Base-by-base conservation (phyloP, 2,113 vertebrate species). In the Ramphastos sulfuratus region DNA sequence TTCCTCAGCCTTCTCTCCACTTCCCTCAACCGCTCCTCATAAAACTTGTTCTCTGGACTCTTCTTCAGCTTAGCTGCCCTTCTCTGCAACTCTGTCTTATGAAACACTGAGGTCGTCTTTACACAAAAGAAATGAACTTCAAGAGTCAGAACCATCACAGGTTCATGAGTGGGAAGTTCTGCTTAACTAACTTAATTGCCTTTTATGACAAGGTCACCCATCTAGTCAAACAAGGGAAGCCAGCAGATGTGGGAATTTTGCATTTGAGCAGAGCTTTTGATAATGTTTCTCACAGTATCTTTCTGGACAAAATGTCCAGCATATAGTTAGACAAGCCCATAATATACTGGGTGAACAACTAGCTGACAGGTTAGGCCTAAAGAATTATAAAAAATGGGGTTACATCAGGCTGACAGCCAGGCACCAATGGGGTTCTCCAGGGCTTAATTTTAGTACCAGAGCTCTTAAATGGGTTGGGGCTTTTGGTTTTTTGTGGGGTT, bases 301-400 rank as follows among this genome's bases (percentile, higher is more conserved):
- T 91, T 75, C 33, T 72, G 35, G 28, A 37, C 25, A 37, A 85
- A 50, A 18, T 16, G 3, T 25, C 23, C 37, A 87, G 19, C 42
- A 67, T 5, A 33, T 5, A 67, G 9, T 19, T 76, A 37, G 42
- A 67, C 23, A 87, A 90, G 18, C 60, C 18, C 24, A 15, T 30
- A 46, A 46, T 39, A 44, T 1, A 0, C 3, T 16, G 23, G 5
- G 19, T 56, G 24, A 77, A 1, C 18, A 58, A 27, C 3, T 67
- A 21, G 14, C 4, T 78, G 9, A 31, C 0, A 2, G 6, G 14
- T 14, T 3, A 0, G n/a, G 10, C 16, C 65, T 33, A 60, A 37
- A 64, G 10, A 52, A 16, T 4, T 80, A 4, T 4, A 65, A 19
- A 24, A 65, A 80, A 33, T 13, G n/a, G 20, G 20, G 13, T 60